Evolutionary conservation across 1,140 invertebrate genomes (phyloP), one percentile per base, ranked within the genome.

Genomic region (Drusus annulatus): DNA sequence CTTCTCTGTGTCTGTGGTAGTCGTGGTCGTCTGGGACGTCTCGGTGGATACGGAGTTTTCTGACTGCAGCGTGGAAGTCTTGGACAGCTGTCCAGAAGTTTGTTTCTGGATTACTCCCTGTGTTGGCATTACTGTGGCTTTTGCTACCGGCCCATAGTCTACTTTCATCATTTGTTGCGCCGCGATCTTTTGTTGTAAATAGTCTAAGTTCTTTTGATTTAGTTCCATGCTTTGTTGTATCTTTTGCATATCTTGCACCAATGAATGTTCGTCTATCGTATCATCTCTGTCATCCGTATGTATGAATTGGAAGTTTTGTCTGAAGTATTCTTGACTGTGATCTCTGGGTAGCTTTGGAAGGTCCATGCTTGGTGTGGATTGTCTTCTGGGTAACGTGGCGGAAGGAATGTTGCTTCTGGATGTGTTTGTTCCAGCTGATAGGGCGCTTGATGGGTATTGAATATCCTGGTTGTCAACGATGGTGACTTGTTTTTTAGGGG

Each of bases 1-100:
- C 62, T 90, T 87, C 63, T 93, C 91, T 78, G 90, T 92, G 74
- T 92, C 91, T 79, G 91, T 88, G 0, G 80, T 83, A 13, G 89
- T 90, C 13, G 87, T 87, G 81, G 65, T 85, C 36, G 89, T 89
- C 5, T 86, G 86, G 3, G 88, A 90, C 50, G 88, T 89, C 84
- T 90, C 89, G 51, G 89, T 90, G 0, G 89, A 90, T 76, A 87
- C 86, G 0, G 89, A 90, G 76, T 87, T 86, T 84, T 90, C 89
- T 5, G 89, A 90, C 85, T 90, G 89, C 74, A 90, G 87, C 25
- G 89, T 90, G 8, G 89, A 89, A 56, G 88, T 89, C 86, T 90
- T 90, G 17, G 89, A 90, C 78, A 89, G 83, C 62, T 86, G 87
- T 81, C 88, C 88, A 17, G 79, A 31, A 2, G 21, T 74, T 74